Percentiles rank a stretch among this genome's conserved stretches.
phyloP scores from a whole-genome alignment of 1,140 invertebrate species.

The Sinella curviseta region DNA sequence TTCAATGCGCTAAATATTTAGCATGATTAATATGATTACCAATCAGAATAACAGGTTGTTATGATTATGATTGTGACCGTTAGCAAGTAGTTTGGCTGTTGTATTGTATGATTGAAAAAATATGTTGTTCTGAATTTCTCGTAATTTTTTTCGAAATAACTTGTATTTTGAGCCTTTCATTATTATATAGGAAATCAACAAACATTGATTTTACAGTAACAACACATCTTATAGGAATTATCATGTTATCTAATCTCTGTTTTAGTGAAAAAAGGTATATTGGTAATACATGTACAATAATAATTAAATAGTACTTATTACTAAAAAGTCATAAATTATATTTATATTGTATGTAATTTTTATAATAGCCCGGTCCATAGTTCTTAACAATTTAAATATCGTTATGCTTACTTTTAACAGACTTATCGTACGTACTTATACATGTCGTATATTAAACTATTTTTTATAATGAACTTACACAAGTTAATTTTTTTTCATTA shows the following conservation, averaged over 20 bases:
- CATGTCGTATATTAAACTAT: neutral
- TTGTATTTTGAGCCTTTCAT: constrained; percentile 18
- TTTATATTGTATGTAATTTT: neutral
- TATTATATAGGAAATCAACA: constrained; percentile 20
- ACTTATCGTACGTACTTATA: too few relatives aligned
- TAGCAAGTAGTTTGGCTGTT: too few relatives aligned
- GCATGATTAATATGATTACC: too few relatives aligned
- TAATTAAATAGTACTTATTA: neutral
- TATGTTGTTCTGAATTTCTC: too few relatives aligned
- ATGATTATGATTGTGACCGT: too few relatives aligned
- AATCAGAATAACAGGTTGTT: too few relatives aligned
- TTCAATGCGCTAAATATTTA: too few relatives aligned
- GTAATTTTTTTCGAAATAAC: neutral
- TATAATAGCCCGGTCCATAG: constrained; percentile 5
- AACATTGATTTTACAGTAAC: constrained; percentile 20
- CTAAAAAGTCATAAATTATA: neutral
- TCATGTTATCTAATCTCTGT: constrained; percentile 15
- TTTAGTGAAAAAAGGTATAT: constrained; percentile 18
- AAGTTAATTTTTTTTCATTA: neutral
- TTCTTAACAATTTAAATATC: neutral
- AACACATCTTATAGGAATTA: constrained; percentile 7
- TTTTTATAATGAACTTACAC: neutral
- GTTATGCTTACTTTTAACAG: neutral
- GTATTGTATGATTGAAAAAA: too few relatives aligned
- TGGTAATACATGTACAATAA: constrained; percentile 8